Base-by-base conservation (phyloP, 1,140 invertebrate species). In the Drosophila ficusphila region DNA sequence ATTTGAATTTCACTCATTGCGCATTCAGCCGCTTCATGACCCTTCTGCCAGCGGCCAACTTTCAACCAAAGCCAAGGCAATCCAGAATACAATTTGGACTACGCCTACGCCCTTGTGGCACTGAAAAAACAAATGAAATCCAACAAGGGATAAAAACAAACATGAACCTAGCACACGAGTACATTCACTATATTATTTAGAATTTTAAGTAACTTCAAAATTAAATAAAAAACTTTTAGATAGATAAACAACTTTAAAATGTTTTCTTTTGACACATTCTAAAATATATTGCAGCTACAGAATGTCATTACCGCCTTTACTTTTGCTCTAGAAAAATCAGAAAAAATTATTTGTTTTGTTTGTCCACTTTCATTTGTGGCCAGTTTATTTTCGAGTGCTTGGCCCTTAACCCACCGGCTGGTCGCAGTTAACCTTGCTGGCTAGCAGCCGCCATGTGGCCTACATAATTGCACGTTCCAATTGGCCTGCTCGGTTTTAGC, bases 21-120 rank as follows among this genome's bases (percentile, higher is more conserved):
- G 77, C 73, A 88, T 88, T 88, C 73, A 88, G 76, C 64, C 64
- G 42, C 68, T 81, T 82, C 68, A 76, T 82, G 78, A 57, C 47
- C 62, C 56, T 60, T 54, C 53, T 58, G 41, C 64, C 54, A 29
- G 19, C 12, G 49, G 53, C 33, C 39, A 36, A 58, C 57, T 79
- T 79, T 68, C 41, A 56, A 51, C 60, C 57, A 75, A 65, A 67
- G 60, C 72, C 58, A 57, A 74, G 61, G 60, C 36, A 67, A 47
- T 29, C 4, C 18, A 42, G 14, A 12, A 34, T 23, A 4, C 11
- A 65, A 19, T 56, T 42, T 6, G 19, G 19, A 44, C 6, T 18
- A 7, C 8, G 25, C 48, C 21, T 38, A 9, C 34, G 39, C 33
- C 31, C 16, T 19, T 4, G 3, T 19, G 19, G 25, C 52, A 23